A percentile compares a stretch with the other conserved stretches of the same genome.
These are phyloP conservation scores for Drosophila recens DNA, from an alignment of 2,888 invertebrate species.

Conservation along the genomic window DNA sequence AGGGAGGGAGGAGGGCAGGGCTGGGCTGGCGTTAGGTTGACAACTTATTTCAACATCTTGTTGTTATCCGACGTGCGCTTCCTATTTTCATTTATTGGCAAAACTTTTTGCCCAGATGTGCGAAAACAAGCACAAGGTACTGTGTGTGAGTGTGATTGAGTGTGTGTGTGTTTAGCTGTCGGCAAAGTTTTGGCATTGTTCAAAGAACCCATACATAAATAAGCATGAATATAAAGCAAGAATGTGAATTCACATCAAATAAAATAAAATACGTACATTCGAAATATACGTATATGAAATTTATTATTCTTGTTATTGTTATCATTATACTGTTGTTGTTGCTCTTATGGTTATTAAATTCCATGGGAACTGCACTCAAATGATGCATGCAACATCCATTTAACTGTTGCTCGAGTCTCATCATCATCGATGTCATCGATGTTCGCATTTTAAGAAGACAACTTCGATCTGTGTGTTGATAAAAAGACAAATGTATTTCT, in stretches of 20 bases:
- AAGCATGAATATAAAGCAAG: conserved; percentile 40
- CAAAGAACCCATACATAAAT: conserved; percentile 45
- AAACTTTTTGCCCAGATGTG: conserved; percentile 74
- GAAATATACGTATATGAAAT: background rate
- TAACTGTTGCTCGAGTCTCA: conserved; percentile 23
- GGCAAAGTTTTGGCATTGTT: conserved; percentile 71
- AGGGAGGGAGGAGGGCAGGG: conserved; percentile 3
- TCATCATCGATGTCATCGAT: conserved; percentile 23
- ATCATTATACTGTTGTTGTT: background rate
- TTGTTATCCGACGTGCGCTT: conserved; percentile 65
- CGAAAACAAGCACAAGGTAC: conserved; percentile 49
- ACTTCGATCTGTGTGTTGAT: conserved; percentile 6
- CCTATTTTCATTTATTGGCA: conserved; percentile 78
- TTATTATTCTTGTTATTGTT: conserved; percentile 14
- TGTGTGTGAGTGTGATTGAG: background rate
- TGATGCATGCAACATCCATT: conserved; percentile 6
- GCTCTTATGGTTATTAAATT: conserved; percentile 30
- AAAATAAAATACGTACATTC: conserved; percentile 10
- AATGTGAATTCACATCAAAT: conserved; percentile 10
- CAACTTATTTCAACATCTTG: conserved; percentile 79
- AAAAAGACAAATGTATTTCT: conserved; percentile 13
- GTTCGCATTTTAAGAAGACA: conserved; percentile 2
- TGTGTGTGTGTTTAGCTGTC: conserved; percentile 56
- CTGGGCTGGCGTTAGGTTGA: conserved; percentile 61
- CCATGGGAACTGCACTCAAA: conserved; percentile 22